phyloP scores from a whole-genome alignment of 2,888 invertebrate genomes.

The Epicampocera succincta region DNA sequence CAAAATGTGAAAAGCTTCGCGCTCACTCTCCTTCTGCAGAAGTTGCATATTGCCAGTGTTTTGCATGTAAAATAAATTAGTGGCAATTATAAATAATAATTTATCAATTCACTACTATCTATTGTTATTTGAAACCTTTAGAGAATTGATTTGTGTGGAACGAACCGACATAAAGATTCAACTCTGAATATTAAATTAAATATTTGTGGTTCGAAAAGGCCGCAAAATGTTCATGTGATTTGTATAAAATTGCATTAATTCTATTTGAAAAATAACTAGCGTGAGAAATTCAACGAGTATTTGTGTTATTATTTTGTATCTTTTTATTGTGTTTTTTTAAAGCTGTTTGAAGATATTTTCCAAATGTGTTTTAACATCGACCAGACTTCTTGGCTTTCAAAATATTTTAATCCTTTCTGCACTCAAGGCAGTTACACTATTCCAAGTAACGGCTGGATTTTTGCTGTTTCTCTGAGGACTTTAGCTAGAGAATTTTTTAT shows the following conservation, averaged over 20 bases:
- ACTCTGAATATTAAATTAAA: conserved; percentile 31
- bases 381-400: too few species aligned
- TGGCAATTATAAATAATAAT: conserved; percentile 59
- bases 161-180: background rate
- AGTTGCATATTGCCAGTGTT: background rate
- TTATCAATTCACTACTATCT: conserved; percentile 42
- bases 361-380: too few species aligned
- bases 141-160: conserved; percentile 31
- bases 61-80: conserved; percentile 39
- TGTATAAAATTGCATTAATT: background rate
- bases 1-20: background rate
- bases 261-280: background rate
- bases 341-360: too few species aligned
- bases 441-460: too few species aligned
- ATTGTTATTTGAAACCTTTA: conserved; percentile 43
- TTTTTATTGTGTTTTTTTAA: too few species aligned
- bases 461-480: too few species aligned
- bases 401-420: too few species aligned
- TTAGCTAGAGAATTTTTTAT: too few species aligned
- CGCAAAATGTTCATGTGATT: conserved; percentile 21
- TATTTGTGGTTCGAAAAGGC: background rate
- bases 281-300: too few species aligned
- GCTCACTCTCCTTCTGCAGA: background rate
- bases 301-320: too few species aligned
- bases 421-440: too few species aligned